phyloP scores from a whole-genome alignment of 2,113 vertebrate species.

The Cheirogaleus medius region DNA sequence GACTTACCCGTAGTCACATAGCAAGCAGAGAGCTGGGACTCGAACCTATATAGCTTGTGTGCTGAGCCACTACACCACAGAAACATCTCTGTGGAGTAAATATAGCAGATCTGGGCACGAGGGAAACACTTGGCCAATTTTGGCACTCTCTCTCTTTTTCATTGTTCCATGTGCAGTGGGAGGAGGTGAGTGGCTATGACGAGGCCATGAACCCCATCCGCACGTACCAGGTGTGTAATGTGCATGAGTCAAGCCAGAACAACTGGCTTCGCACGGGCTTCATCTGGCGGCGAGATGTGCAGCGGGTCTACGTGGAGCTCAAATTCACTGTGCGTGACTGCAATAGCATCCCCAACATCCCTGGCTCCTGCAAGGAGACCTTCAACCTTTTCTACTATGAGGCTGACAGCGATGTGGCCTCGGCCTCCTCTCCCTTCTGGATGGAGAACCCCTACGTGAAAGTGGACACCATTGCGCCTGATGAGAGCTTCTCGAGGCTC shows the following conservation, averaged over 20 bases:
- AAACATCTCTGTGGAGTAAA: background rate
- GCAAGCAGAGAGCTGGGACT: background rate
- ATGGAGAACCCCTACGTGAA: slow-evolving; percentile 99
- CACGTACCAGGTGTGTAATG: slow-evolving; percentile 98
- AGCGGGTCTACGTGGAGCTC: slow-evolving; percentile 96
- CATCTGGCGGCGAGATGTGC: slow-evolving; percentile 93
- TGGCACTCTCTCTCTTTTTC: background rate
- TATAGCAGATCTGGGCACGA: background rate
- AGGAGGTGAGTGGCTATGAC: slow-evolving; percentile 97
- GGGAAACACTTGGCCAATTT: background rate
- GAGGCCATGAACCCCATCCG: slow-evolving; percentile 97
- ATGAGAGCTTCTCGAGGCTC: slow-evolving; percentile 96
- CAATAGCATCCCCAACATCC: slow-evolving; percentile 98
- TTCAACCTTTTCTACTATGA: slow-evolving; percentile 99
- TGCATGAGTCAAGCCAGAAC: slow-evolving; percentile 94
- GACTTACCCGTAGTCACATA: background rate
- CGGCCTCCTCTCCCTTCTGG: slow-evolving; percentile 96
- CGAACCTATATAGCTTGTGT: background rate
- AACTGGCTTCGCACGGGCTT: slow-evolving; percentile 98
- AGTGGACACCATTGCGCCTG: slow-evolving; percentile 98
- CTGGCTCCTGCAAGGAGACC: slow-evolving; percentile 98
- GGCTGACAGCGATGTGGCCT: slow-evolving; percentile 95
- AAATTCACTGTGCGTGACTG: slow-evolving; percentile 98
- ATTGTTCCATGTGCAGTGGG: slow-evolving; percentile 88
- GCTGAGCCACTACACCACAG: background rate